Conservation (phyloP, 2,888 invertebrate genomes). For the Callinectes sapidus region DNA sequence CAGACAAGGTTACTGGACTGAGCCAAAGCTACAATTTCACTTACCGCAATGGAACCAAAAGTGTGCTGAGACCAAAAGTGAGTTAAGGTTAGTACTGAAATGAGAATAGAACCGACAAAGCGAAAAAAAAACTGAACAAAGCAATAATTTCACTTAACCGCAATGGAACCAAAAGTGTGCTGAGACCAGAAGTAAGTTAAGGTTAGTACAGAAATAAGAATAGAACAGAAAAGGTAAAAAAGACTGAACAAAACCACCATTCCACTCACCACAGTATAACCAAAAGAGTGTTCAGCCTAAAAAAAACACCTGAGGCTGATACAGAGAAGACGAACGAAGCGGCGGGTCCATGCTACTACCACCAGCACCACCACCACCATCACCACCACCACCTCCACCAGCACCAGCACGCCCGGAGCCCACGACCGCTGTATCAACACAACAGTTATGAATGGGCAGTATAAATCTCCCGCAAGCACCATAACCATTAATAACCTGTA, state of each 20-base stretch:
- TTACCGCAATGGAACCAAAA: neutral
- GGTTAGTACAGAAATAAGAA: no score
- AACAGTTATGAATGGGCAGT: constrained; percentile 6
- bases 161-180: no score
- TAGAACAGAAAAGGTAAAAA: no score
- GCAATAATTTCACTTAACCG: no score
- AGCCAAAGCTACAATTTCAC: neutral
- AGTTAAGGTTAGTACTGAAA: no score
- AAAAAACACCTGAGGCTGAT: neutral
- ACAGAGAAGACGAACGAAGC: neutral
- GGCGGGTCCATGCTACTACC: neutral
- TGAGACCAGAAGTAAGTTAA: no score
- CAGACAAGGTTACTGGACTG: neutral
- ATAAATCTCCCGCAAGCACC: constrained; percentile 36
- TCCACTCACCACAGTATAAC: no score
- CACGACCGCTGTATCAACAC: constrained; percentile 37
- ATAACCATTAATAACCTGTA: constrained; percentile 35
- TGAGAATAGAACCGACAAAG: no score
- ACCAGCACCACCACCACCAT: neutral
- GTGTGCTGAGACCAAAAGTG: no score
- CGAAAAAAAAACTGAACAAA: no score
- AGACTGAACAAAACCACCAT: no score
- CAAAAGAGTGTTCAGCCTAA: neutral
- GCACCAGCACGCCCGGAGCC: neutral
- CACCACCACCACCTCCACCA: neutral